Base-by-base conservation (phyloP, 2,888 invertebrate species). In the Drosophila koepferae region DNA sequence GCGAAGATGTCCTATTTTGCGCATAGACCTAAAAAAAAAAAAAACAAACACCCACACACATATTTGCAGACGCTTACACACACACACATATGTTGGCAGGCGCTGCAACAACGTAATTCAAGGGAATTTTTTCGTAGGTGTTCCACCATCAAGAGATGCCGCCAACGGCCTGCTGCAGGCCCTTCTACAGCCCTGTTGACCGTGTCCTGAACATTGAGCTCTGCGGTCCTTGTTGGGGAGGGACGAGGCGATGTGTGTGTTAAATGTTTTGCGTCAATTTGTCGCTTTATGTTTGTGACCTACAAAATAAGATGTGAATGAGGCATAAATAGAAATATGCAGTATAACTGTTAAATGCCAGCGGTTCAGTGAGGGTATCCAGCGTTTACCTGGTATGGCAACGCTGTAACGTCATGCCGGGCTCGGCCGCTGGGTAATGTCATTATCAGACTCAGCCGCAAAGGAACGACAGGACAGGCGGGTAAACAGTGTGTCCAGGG, bases 211-310 rank as follows among this genome's bases (percentile, higher is more conserved):
- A 41, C 55, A 41, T 44, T 41, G 55, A 31, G 54, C 31, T 41
- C 56, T 49, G 34, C 18, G 54, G 49, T 49, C 40, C 46, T 16
- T 53, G 54, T 54, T 20, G 44, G 34, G 62, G 36, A 53, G 16
- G 51, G 44, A 66, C 18, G 49, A 62, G 48, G 60, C 72, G 56
- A 61, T 49, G 51, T 20, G 80, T 71, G 76, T 82, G 89, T 86
- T 86, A 83, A 90, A 90, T 90, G 86, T 90, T 85, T 82, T 87
- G 81, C 89, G 81, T 86, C 86, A 88, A 88, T 90, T 88, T 90
- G 90, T 83, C 83, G 86, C 82, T 82, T 80, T 77, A 77, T 85
- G 67, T 72, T 72, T 69, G 76, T 70, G 76, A 81, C 81, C 78
- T 69, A 74, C 75, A 83, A 60, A 59, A 59, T 46, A 76, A 23